A percentile compares a stretch with the other conserved stretches of the same genome.
These are phyloP conservation scores for Alcis repandata DNA, from an alignment of 2,888 invertebrate species.

Conservation along the genomic window DNA sequence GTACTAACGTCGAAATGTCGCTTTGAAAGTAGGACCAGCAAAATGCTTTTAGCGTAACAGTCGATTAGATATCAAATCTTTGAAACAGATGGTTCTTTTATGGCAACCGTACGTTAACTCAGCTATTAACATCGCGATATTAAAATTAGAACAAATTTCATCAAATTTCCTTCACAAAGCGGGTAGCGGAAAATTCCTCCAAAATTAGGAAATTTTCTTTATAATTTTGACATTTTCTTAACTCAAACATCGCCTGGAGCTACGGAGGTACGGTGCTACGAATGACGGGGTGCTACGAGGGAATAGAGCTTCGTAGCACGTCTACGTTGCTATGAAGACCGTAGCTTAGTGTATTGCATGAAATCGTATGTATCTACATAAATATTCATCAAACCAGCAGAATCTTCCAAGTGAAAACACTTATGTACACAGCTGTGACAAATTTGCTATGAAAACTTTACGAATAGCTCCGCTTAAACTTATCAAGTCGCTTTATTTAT, in stretches of 20 bases:
- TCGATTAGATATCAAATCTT: neutral
- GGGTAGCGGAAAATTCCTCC: conserved; percentile 37
- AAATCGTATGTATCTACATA: too few species aligned
- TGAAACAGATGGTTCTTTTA: neutral
- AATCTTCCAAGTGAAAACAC: too few species aligned
- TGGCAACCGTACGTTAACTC: neutral
- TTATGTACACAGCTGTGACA: too few species aligned
- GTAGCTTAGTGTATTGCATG: neutral
- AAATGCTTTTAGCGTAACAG: neutral
- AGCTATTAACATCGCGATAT: conserved; percentile 25
- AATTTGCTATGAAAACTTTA: too few species aligned
- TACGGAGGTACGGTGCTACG: conserved; percentile 23
- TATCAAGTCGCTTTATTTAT: too few species aligned
- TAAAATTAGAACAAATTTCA: conserved; percentile 37
- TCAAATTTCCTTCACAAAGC: conserved; percentile 35
- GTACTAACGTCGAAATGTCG: too few species aligned
- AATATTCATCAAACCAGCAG: too few species aligned
- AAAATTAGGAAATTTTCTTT: conserved; percentile 44
- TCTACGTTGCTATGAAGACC: neutral
- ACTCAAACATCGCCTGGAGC: conserved; percentile 43
- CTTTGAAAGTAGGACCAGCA: too few species aligned
- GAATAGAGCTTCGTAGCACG: conserved; percentile 27
- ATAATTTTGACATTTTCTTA: conserved; percentile 47
- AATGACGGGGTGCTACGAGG: conserved; percentile 23
- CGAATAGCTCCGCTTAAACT: too few species aligned